A percentile compares a stretch with the other conserved stretches of the same genome.
These are phyloP conservation scores for Elephantulus edwardii DNA, from an alignment of 2,113 vertebrate genomes.

Conservation along the genomic window DNA sequence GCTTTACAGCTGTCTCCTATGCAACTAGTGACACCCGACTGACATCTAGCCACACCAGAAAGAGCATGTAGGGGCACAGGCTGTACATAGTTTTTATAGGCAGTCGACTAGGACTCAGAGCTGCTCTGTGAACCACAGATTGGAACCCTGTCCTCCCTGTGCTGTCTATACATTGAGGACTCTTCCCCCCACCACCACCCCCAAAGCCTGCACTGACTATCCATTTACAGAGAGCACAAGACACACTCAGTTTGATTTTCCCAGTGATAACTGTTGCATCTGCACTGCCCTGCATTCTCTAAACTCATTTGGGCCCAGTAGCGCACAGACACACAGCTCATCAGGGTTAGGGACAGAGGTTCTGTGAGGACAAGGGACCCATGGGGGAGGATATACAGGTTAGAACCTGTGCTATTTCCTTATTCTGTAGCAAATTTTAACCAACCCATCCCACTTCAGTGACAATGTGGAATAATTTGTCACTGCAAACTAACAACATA, in stretches of 20 bases:
- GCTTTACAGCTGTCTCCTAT: no score
- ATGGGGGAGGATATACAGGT: neutral
- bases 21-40: no score
- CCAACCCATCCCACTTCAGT: neutral
- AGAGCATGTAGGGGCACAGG: no score
- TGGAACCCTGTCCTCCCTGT: no score
- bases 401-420: accelerated
- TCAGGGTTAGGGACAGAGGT: accelerated
- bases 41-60: no score
- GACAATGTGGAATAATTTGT: neutral
- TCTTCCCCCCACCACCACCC: no score
- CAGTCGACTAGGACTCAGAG: no score
- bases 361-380: accelerated
- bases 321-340: accelerated
- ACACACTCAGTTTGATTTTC: neutral
- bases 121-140: no score
- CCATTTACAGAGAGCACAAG: neutral
- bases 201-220: neutral
- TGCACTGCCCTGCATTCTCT: no score
- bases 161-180: no score
- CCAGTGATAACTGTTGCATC: no score
- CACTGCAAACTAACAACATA: neutral
- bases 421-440: neutral
- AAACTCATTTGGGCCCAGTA: neutral
- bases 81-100: no score